A percentile compares a stretch with the other conserved stretches of the same genome.
These are phyloP conservation scores for Trichoplax adhaerens DNA, from an alignment of 37 sponge, comb jelly and placozoan genomes.

Conservation along the genomic window DNA sequence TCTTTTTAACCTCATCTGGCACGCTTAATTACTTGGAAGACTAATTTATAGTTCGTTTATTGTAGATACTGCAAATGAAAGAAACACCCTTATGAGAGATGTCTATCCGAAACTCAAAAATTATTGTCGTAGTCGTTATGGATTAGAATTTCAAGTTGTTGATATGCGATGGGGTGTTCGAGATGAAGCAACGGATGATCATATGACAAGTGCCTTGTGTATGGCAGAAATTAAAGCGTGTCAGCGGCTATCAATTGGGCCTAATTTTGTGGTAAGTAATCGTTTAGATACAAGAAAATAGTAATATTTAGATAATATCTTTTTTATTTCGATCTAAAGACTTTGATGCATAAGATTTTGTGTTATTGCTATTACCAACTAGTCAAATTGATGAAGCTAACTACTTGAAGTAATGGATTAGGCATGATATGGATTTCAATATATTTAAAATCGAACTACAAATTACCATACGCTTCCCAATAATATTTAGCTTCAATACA, in stretches of 20 bases:
- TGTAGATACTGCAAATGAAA: slow-evolving; percentile 38
- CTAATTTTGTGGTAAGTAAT: slow-evolving; percentile 47
- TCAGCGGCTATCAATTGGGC: slow-evolving; percentile 39
- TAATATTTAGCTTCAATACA: too few relatives aligned
- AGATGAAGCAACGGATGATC: slow-evolving; percentile 35
- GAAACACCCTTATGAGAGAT: slow-evolving; percentile 6
- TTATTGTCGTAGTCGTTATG: slow-evolving; percentile 24
- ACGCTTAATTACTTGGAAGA: background rate
- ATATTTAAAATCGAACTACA: too few relatives aligned
- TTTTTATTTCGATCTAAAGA: too few relatives aligned
- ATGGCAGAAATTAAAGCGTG: slow-evolving; percentile 43
- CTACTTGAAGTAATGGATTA: too few relatives aligned
- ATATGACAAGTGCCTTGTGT: slow-evolving; percentile 43
- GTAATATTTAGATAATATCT: too few relatives aligned
- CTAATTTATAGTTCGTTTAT: background rate
- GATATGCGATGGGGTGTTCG: slow-evolving; percentile 48
- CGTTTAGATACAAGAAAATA: too few relatives aligned
- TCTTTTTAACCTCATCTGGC: too few relatives aligned
- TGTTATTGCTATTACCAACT: too few relatives aligned
- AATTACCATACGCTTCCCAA: too few relatives aligned
- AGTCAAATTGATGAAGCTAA: too few relatives aligned
- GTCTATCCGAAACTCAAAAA: slow-evolving; percentile 30
- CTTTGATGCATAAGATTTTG: too few relatives aligned
- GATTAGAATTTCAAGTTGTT: slow-evolving; percentile 42
- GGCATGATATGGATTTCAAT: too few relatives aligned